Evolutionary conservation across 2,113 vertebrate species (phyloP), one percentile per base, ranked within the genome.

Genomic region (Campylorhamphus procurvoides): DNA sequence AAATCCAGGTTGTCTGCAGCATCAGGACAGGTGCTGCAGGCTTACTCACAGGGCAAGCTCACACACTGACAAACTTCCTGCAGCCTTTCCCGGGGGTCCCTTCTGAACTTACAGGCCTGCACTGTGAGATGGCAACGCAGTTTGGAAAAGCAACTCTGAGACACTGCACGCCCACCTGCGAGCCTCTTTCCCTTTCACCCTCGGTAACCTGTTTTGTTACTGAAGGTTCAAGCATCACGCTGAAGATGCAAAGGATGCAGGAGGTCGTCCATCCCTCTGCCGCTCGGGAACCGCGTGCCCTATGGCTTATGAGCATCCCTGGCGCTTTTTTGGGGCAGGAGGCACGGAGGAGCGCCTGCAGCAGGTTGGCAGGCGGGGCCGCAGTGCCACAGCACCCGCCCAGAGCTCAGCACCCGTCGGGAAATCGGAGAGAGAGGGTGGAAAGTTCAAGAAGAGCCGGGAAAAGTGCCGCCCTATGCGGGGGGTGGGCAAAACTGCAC

Each of bases 221-320:
- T 0, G 42, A 27, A 13, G 15, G 50, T n/a, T 24, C 56, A 9
- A 22, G 33, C 52, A 24, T 0, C 18, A 2, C 3, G 7, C 49
- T 2, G 49, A 14, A 7, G 29, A 17, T 0, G 39, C 20, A 0
- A 8, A 22, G 3, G 13, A 1, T 14, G 15, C 20, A 15, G 1
- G 6, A 6, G 3, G 1, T 33, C 1, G 27, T 1, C 42, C 53
- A 1, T 2, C 0, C 29, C n/a, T 29, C 24, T 3, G 18, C 37
- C 6, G 5, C 50, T 6, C 29, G 5, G 23, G 5, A 9, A 23
- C 6, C 1, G 6, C 1, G 17, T 4, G 9, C 14, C 40, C 40
- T 42, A 15, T 40, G 40, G 40, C 40, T 40, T 40, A 40, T 8
- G 22, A 9, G 9, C 44, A 14, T 31, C 16, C 42, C 22, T 33